These are phyloP conservation scores for Trachythela sp. DNA, from an alignment of 64 coral and sea anemone species.

Conservation along the genomic window DNA sequence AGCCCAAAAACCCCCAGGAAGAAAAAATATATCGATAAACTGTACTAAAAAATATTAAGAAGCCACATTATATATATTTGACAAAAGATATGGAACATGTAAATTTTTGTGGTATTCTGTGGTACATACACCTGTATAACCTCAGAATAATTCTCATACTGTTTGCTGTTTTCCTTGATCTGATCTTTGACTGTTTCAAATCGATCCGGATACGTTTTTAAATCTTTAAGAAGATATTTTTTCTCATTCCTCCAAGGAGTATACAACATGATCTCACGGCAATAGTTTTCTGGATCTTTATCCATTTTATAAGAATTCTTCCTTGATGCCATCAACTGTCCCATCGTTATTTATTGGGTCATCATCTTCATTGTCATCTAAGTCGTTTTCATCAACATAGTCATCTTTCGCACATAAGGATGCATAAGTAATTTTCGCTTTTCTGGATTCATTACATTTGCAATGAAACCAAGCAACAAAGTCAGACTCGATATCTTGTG, in stretches of 20 bases:
- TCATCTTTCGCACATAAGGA: slow-evolving; percentile 12
- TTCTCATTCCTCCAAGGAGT: slow-evolving; percentile 49
- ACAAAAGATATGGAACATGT: too few relatives aligned
- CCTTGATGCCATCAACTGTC: not conserved
- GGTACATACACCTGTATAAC: too few relatives aligned
- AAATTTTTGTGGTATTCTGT: too few relatives aligned
- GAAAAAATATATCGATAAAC: too few relatives aligned
- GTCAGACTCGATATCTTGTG: slow-evolving; percentile 63
- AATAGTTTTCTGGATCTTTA: slow-evolving; percentile 71
- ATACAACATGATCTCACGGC: slow-evolving; percentile 68
- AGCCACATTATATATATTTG: too few relatives aligned
- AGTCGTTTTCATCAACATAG: slow-evolving; percentile 39
- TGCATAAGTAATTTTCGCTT: not conserved
- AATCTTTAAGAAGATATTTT: slow-evolving; percentile 38
- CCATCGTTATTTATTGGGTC: slow-evolving; percentile 24
- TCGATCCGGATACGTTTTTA: slow-evolving; percentile 41
- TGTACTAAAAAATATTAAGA: too few relatives aligned
- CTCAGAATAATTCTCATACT: slow-evolving; percentile 16
- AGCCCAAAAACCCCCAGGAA: too few relatives aligned
- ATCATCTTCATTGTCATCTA: slow-evolving; percentile 37
- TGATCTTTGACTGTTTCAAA: slow-evolving; percentile 33
- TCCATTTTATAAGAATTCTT: slow-evolving; percentile 42
- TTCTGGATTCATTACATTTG: slow-evolving; percentile 20
- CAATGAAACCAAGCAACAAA: slow-evolving; percentile 19
- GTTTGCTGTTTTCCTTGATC: slow-evolving; percentile 20